Evolutionary conservation across 2,797 vertebrate species (phyloP), one percentile per base, ranked within the genome.

Genomic region (Chromobotia macracanthus): DNA sequence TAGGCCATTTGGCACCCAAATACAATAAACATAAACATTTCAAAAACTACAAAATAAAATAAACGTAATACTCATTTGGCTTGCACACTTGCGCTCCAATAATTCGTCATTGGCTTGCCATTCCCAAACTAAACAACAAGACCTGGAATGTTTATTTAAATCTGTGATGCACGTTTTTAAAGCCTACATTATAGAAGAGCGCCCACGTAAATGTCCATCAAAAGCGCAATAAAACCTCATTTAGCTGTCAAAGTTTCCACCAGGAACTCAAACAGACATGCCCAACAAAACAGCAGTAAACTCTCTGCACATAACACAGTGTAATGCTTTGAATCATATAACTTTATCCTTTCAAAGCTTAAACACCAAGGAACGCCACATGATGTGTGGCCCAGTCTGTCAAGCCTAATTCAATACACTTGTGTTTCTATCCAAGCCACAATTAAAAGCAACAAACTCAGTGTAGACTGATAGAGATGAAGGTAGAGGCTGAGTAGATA

Each of bases 151-250:
- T 10, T 41, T 9, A 1, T 73, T 61, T 48, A 60, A 44, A 15
- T 16, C 55, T 72, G 55, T 13, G 38, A 31, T 48, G 56, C 5
- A 1, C 7, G 9, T 56, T 74, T 74, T 66, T 72, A 51, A 76
- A 70, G 56, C 28, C 77, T 55, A 31, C n/a, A 71, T 66, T 61
- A 77, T 31, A 73, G 64, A 80, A 23, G 2, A 44, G 69, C 58
- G 55, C 58, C 51, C 72, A 51, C 65, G 70, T 70, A 85, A 85
- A 71, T 73, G 76, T 74, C 64, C 21, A 60, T 77, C 82, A 85
- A 16, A 66, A 15, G 21, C 31, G 18, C 21, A 77, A 72, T 82
- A 80, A 83, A 82, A 80, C 25, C 15, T 38, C 5, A 53, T 67
- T 44, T 74, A 75, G 63, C 74, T 28, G 48, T 55, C 46, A 60